A percentile compares a stretch with the other conserved stretches of the same genome.
phyloP scores from a whole-genome alignment of 2,888 invertebrate genomes.

The Athalia circularis region DNA sequence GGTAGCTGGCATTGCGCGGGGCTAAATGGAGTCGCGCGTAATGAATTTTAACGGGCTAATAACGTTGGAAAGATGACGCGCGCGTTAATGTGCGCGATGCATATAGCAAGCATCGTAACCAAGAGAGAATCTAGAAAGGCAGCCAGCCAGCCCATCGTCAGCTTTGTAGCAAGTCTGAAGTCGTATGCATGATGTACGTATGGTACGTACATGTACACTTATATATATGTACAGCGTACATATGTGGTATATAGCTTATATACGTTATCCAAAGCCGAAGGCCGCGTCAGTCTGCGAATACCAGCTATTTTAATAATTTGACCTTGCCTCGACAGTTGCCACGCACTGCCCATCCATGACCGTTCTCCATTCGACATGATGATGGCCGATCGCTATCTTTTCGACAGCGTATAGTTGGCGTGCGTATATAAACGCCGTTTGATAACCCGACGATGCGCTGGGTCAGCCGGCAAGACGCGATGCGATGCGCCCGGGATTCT shows the following conservation, averaged over 20 bases:
- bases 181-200: too few species aligned
- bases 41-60: background rate
- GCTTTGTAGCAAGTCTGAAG: too few species aligned
- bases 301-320: slow-evolving; percentile 54
- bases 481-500: background rate
- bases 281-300: slow-evolving; percentile 52
- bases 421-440: slow-evolving; percentile 54
- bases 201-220: background rate
- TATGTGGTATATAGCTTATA: background rate
- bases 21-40: too few species aligned
- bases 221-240: background rate
- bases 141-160: too few species aligned
- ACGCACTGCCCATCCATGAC: slow-evolving; percentile 27
- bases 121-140: too few species aligned
- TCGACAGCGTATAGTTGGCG: slow-evolving; percentile 56
- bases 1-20: too few species aligned
- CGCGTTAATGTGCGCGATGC: background rate
- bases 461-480: slow-evolving; percentile 56
- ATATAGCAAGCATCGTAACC: background rate
- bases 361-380: slow-evolving; percentile 23
- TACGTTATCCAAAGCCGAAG: slow-evolving; percentile 51
- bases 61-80: slow-evolving; percentile 21
- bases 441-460: slow-evolving; percentile 61
- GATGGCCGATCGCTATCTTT: slow-evolving; percentile 53
- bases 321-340: slow-evolving; percentile 51